Conservation (phyloP, 2,113 vertebrate genomes). For the Pelvicachromis taeniatus region DNA sequence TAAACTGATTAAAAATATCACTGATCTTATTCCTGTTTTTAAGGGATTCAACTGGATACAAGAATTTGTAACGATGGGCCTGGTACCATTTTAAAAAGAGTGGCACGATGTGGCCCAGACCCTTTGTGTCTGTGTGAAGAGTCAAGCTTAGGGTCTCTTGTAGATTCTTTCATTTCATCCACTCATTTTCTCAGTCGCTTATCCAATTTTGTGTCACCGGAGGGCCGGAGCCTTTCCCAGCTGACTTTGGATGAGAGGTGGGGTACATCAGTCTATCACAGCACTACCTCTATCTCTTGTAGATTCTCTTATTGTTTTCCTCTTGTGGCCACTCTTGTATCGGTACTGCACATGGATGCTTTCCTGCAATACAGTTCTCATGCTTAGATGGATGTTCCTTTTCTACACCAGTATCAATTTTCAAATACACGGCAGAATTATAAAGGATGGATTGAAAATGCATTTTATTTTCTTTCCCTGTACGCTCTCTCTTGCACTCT, state of each 20-base stretch:
- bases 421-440: conserved; percentile 54
- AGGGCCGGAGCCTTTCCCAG: neutral
- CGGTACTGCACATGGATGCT: neutral
- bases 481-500: neutral
- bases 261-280: neutral
- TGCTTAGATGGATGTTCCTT: conserved; percentile 30
- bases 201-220: neutral
- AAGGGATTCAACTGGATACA: neutral
- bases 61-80: neutral
- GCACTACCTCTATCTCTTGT: neutral
- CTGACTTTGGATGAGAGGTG: neutral
- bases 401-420: conserved; percentile 48
- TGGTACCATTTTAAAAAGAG: neutral
- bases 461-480: conserved; percentile 25
- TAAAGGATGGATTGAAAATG: conserved; percentile 52
- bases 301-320: neutral
- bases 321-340: neutral
- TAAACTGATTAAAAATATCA: neutral
- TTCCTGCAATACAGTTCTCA: neutral
- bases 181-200: neutral
- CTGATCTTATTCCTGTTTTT: neutral
- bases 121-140: neutral
- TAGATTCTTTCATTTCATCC: neutral
- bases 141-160: neutral
- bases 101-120: neutral